phyloP scores from a whole-genome alignment of 1,140 invertebrate genomes.

The Oryctes rhinoceros region DNA sequence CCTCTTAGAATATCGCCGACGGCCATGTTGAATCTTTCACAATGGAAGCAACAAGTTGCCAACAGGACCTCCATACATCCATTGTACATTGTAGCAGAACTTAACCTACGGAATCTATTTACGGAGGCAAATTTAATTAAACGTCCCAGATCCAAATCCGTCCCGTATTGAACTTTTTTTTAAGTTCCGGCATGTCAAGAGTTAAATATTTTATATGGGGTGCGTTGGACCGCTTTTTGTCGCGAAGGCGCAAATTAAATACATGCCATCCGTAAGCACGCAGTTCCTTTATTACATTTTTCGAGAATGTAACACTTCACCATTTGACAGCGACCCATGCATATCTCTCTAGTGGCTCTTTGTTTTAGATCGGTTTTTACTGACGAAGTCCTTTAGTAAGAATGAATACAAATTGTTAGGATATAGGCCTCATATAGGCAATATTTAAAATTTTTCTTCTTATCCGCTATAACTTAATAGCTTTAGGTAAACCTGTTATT shows the following conservation, averaged over 20 bases:
- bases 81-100: background rate
- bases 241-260: slow-evolving; percentile 9
- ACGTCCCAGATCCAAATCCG: slow-evolving; percentile 13
- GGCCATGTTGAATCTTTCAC: slow-evolving; percentile 35
- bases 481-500: too few relatives aligned
- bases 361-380: slow-evolving; percentile 2
- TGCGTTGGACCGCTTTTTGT: slow-evolving; percentile 23
- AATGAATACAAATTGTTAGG: too few relatives aligned
- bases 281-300: slow-evolving; percentile 17
- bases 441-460: too few relatives aligned
- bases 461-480: too few relatives aligned
- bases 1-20: slow-evolving; percentile 15
- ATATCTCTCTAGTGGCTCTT: background rate
- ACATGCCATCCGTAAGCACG: slow-evolving; percentile 4
- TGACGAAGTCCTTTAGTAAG: background rate
- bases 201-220: slow-evolving; percentile 34
- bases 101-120: slow-evolving; percentile 21
- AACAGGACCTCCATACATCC: background rate
- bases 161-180: slow-evolving; percentile 5
- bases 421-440: too few relatives aligned
- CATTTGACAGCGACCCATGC: background rate
- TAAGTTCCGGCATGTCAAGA: slow-evolving; percentile 14
- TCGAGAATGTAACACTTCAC: background rate
- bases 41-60: slow-evolving; percentile 35
- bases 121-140: slow-evolving; percentile 29